Evolutionary conservation across 2,797 vertebrate species (phyloP).

Genomic region (Anisognathus igniventris): DNA sequence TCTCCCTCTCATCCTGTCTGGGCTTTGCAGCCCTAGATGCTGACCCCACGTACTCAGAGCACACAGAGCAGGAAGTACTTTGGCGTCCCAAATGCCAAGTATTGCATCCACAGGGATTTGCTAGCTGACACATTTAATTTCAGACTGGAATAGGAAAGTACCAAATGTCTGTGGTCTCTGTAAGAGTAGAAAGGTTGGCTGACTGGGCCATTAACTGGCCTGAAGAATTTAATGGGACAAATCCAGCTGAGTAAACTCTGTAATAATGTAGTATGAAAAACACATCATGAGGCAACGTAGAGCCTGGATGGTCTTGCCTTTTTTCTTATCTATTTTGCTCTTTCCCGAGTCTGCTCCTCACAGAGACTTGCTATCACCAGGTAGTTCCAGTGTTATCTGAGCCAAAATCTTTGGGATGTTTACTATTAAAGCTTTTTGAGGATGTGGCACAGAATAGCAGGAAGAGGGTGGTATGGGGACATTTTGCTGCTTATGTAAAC

Average conservation of each 20-base stretch:
- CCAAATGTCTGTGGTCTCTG: background rate
- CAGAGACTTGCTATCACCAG: background rate
- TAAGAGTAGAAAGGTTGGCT: background rate
- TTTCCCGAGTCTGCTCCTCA: background rate
- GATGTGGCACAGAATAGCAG: background rate
- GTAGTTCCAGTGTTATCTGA: background rate
- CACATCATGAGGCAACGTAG: background rate
- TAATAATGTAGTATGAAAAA: background rate
- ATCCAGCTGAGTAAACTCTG: background rate
- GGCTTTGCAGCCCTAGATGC: background rate
- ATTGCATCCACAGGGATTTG: background rate
- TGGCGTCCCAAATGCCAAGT: background rate
- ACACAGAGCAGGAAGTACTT: background rate
- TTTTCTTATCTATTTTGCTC: background rate
- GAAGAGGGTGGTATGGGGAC: background rate
- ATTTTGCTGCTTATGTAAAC: background rate
- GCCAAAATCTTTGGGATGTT: background rate
- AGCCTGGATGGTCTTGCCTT: background rate
- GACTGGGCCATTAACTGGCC: background rate
- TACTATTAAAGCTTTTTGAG: background rate
- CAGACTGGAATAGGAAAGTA: background rate
- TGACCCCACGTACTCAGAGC: accelerated
- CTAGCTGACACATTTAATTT: background rate
- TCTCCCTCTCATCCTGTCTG: background rate
- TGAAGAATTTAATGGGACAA: background rate